Evolutionary conservation across 2,113 vertebrate species (phyloP), one percentile per base, ranked within the genome.

Genomic region (Apaloderma vittatum): DNA sequence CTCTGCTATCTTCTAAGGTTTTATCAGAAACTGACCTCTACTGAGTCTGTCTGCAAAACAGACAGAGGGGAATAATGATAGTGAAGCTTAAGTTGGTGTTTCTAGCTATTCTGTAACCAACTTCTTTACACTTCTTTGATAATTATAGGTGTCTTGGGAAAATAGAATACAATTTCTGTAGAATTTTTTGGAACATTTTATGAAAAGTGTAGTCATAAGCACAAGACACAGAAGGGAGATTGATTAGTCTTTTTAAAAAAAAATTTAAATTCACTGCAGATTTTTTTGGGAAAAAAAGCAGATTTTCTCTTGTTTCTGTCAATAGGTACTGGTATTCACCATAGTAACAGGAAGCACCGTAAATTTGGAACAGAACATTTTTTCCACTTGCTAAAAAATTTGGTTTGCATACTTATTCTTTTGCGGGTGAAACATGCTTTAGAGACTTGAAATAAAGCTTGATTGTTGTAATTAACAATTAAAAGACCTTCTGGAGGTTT

Each of bases 21-120:
- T 93, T 73, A 88, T 92, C 88, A 71, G 67, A 55, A 86, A 73
- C 86, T 94, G 86, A 92, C 86, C 94, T 93, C 86, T 83, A 6
- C 59, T 2, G 16, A 83, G 40, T 11, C 52, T 78, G 26, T 43
- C 81, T 95, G 77, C 40, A 62, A 61, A 85, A 30, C 14, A 74
- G 45, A n/a, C 19, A 9, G 0, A 2, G 8, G 13, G 57, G 65
- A 49, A 27, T 81, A 92, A 54, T 13, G 49, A 26, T 19, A 61
- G 22, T 11, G 36, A 79, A 54, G 48, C 19, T 55, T 59, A 51
- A 55, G 23, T 12, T 70, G 40, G 15, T 58, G 26, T 58, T 82
- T 85, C 48, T 24, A 19, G 36, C 19, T 68, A 4, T 16, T 65
- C 37, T 59, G 11, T 23, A 66, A 51, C 12, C 36, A 51, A 5